Percentiles rank a stretch among this genome's conserved stretches.
These are phyloP conservation scores for Pelecanoides urinatrix DNA, from an alignment of 2,113 vertebrate genomes.

Conservation along the genomic window DNA sequence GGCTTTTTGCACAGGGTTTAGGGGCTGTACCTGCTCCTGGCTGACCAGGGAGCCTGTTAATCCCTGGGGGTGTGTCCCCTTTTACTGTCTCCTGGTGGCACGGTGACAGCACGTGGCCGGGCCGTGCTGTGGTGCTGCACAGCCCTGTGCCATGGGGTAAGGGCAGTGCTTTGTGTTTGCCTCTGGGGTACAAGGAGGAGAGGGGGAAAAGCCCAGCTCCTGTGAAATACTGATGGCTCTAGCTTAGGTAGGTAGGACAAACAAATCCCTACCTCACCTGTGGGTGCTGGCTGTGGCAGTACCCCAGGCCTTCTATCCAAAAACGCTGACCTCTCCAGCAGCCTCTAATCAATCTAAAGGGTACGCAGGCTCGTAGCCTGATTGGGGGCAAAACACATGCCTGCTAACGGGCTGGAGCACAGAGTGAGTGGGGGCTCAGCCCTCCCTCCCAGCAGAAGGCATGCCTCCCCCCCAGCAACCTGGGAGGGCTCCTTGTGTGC, in stretches of 20 bases:
- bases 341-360: neutral
- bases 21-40: neutral
- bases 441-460: neutral
- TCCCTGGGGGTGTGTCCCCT: neutral
- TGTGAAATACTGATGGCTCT: neutral
- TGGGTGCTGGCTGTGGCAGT: neutral
- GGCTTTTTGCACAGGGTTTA: neutral
- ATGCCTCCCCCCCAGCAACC: neutral
- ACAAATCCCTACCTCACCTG: neutral
- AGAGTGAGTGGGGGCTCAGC: neutral
- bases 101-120: fast-evolving
- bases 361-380: neutral
- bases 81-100: neutral
- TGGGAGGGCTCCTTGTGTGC: neutral
- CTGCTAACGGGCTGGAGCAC: neutral
- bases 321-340: neutral
- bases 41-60: neutral
- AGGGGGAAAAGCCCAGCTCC: neutral
- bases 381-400: fast-evolving
- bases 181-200: neutral
- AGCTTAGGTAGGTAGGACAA: neutral
- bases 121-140: neutral
- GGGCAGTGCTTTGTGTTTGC: neutral
- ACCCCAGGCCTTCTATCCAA: neutral
- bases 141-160: neutral